These are phyloP conservation scores for Drosophila repletoides DNA, from an alignment of 1,140 invertebrate species.

Conservation along the genomic window DNA sequence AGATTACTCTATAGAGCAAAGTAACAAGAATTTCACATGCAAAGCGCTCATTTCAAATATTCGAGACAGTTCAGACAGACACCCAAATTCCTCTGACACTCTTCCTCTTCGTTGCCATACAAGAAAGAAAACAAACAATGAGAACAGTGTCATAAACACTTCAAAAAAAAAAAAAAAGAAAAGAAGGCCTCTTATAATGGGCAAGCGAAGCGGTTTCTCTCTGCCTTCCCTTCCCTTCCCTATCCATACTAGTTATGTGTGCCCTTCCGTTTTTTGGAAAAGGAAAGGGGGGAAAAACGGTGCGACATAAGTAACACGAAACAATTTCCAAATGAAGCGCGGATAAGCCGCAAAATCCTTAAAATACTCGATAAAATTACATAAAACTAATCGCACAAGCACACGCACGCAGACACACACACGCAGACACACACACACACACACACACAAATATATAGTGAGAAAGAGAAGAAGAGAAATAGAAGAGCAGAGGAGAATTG, in stretches of 20 bases:
- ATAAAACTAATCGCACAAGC: constrained; percentile 81
- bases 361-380: constrained; percentile 82
- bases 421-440: constrained; percentile 22
- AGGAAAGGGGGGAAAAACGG: too few relatives aligned
- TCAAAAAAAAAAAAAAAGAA: constrained; percentile 34
- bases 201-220: constrained; percentile 31
- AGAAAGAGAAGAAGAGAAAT: constrained; percentile 3
- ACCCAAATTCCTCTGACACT: constrained; percentile 44
- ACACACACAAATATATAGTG: not conserved
- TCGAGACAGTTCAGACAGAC: constrained; percentile 10
- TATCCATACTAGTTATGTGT: not conserved
- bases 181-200: constrained; percentile 34
- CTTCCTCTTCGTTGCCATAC: constrained; percentile 55
- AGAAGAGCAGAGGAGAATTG: constrained; percentile 30
- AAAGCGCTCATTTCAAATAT: constrained; percentile 68
- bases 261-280: constrained; percentile 35
- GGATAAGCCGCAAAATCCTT: constrained; percentile 81
- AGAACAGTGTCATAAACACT: constrained; percentile 73
- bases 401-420: constrained; percentile 35
- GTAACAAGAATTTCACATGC: constrained; percentile 55
- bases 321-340: constrained; percentile 80
- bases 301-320: constrained; percentile 76
- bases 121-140: constrained; percentile 57
- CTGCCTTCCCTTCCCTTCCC: not conserved
- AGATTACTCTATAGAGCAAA: constrained; percentile 22